Conservation (phyloP, 2,888 invertebrate species). For the Drosophila melanosoma region DNA sequence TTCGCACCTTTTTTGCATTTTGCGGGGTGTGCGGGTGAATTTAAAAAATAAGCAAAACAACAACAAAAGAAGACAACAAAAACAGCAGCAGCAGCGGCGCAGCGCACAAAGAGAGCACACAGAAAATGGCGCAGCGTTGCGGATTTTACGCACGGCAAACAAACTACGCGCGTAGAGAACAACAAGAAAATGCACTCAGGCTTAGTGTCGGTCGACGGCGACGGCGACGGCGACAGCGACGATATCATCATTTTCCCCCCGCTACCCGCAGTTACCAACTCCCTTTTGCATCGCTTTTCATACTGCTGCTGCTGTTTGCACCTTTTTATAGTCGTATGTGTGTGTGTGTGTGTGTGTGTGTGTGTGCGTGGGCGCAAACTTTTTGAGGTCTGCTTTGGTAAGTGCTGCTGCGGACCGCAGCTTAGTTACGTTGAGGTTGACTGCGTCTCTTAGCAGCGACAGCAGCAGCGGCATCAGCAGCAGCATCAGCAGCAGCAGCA, state of each 20-base stretch:
- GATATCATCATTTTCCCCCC: conserved; percentile 42
- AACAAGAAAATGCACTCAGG: conserved; percentile 81
- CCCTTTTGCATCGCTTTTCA: conserved; percentile 17
- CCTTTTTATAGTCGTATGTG: conserved; percentile 62
- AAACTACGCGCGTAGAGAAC: conserved; percentile 79
- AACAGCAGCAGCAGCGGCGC: conserved; percentile 6
- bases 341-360: conserved; percentile 27
- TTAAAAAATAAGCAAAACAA: conserved; percentile 34
- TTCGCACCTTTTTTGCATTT: conserved; percentile 79
- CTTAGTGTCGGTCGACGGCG: conserved; percentile 70
- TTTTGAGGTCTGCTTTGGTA: conserved; percentile 78
- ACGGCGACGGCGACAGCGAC: conserved; percentile 44
- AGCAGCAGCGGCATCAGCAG: conserved; percentile 5
- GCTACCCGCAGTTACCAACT: neutral
- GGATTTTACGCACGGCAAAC: conserved; percentile 81
- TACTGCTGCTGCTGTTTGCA: conserved; percentile 63
- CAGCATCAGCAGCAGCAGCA: conserved; percentile 16
- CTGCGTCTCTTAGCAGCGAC: conserved; percentile 51
- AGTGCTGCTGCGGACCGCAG: conserved; percentile 78
- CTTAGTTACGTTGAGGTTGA: conserved; percentile 78
- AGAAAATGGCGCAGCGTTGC: conserved; percentile 79
- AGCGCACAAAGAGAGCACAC: conserved; percentile 72
- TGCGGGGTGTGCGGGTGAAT: conserved; percentile 48
- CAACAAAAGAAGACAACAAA: conserved; percentile 10
- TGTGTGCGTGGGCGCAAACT: conserved; percentile 67